phyloP scores from a whole-genome alignment of 2,888 invertebrate genomes.

The Hypolimnas misippus region DNA sequence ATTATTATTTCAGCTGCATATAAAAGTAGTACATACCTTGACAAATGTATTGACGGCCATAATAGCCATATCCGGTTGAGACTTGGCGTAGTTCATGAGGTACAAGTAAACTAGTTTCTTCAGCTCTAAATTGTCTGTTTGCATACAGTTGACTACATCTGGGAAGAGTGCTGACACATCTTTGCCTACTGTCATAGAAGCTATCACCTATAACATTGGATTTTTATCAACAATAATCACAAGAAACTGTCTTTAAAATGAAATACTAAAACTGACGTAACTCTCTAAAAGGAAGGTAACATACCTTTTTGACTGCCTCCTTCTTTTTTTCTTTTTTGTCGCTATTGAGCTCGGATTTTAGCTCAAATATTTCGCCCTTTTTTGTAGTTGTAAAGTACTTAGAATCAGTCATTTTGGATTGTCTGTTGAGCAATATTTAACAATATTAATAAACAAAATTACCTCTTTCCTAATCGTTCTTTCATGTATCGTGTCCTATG shows the following conservation, averaged over 20 bases:
- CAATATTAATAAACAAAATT: background rate
- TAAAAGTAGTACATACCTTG: conserved; percentile 86
- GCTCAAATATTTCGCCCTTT: conserved; percentile 99
- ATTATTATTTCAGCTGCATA: conserved; percentile 17
- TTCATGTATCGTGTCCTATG: conserved; percentile 42
- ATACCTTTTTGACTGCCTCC: conserved; percentile 99
- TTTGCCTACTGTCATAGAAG: conserved; percentile 99
- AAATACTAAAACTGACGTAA: conserved; percentile 1
- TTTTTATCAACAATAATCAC: background rate
- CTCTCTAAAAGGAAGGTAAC: conserved; percentile 1
- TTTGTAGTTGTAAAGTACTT: conserved; percentile 99
- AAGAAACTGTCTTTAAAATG: conserved; percentile 6
- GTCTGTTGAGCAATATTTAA: too few species aligned
- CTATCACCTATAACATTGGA: conserved; percentile 90
- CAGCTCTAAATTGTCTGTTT: conserved; percentile 99
- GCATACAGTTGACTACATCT: conserved; percentile 99
- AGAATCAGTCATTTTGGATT: conserved; percentile 95
- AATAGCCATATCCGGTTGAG: conserved; percentile 99
- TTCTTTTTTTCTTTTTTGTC: conserved; percentile 99
- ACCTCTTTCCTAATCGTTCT: conserved; percentile 23
- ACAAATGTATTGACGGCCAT: conserved; percentile 99
- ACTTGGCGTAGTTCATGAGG: conserved; percentile 99
- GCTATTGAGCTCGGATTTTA: conserved; percentile 99
- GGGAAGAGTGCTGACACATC: conserved; percentile 99
- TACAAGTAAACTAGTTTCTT: conserved; percentile 99